Percentiles rank a stretch among this genome's conserved stretches.
phyloP scores from a whole-genome alignment of 1,140 invertebrate species.

The Sitodiplosis mosellana region DNA sequence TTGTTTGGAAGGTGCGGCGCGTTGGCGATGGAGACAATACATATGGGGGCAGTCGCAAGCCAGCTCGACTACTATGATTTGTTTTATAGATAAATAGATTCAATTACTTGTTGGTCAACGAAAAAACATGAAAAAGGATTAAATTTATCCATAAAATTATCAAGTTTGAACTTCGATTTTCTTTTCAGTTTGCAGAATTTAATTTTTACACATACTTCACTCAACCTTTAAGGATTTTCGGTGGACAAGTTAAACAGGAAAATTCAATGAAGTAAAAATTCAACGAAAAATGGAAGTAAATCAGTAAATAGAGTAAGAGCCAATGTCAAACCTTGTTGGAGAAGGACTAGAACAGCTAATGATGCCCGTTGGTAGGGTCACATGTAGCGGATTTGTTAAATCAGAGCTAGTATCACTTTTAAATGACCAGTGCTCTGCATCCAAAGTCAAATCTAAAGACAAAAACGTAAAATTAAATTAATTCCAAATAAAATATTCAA shows the following conservation, averaged over 20 bases:
- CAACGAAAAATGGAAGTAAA: background rate
- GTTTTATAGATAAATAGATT: no score
- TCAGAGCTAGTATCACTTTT: constrained; percentile 27
- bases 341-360: constrained; percentile 19
- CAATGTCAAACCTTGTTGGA: constrained; percentile 12
- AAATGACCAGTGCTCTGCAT: constrained; percentile 35
- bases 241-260: no score
- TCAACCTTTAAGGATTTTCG: no score
- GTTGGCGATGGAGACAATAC: constrained; percentile 63
- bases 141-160: background rate
- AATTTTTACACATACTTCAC: no score
- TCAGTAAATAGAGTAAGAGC: no score
- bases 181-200: no score
- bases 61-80: constrained; percentile 12
- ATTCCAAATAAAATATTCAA: no score
- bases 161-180: no score
- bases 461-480: no score
- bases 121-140: background rate
- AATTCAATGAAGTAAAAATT: no score
- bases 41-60: constrained; percentile 29
- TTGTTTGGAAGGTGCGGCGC: constrained; percentile 54
- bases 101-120: no score
- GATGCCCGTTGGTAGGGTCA: constrained; percentile 12
- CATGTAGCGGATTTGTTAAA: constrained; percentile 28
- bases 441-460: constrained; percentile 47